These are phyloP conservation scores for Ophonus ardosiacus DNA, from an alignment of 2,888 invertebrate genomes.

Conservation along the genomic window DNA sequence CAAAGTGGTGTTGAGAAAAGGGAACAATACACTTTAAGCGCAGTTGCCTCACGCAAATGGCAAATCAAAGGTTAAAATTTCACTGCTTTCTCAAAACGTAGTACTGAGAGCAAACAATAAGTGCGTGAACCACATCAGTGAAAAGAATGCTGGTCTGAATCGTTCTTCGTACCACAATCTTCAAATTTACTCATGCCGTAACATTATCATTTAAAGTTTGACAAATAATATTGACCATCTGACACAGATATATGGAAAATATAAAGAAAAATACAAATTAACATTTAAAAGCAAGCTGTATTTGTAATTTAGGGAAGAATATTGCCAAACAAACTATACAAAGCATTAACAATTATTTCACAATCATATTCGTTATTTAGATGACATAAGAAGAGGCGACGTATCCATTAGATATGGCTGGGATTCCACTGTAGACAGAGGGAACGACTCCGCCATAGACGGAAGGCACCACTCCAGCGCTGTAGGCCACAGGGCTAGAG, in stretches of 20 bases:
- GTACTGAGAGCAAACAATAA: too few relatives aligned
- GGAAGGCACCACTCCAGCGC: slow-evolving; percentile 28
- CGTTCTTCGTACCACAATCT: too few relatives aligned
- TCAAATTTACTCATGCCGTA: too few relatives aligned
- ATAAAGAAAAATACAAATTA: not conserved
- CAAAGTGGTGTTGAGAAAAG: too few relatives aligned
- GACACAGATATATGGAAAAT: not conserved
- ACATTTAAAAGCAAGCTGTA: slow-evolving; percentile 12
- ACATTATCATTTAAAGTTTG: too few relatives aligned
- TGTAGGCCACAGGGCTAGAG: slow-evolving; percentile 65
- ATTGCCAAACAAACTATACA: not conserved
- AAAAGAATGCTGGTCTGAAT: too few relatives aligned
- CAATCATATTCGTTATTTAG: not conserved
- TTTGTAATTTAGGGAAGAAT: slow-evolving; percentile 3
- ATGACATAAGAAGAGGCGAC: slow-evolving; percentile 13
- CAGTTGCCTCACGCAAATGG: too few relatives aligned
- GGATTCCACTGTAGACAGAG: slow-evolving; percentile 1
- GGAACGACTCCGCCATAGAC: slow-evolving; percentile 42
- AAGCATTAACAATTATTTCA: not conserved
- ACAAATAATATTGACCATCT: too few relatives aligned
- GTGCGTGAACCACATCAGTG: too few relatives aligned
- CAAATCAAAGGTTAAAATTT: too few relatives aligned
- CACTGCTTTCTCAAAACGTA: too few relatives aligned
- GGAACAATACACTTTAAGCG: too few relatives aligned
- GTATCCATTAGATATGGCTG: slow-evolving; percentile 10